Conservation (phyloP, 2,888 invertebrate species). For the Cecidostiba fungosa region DNA sequence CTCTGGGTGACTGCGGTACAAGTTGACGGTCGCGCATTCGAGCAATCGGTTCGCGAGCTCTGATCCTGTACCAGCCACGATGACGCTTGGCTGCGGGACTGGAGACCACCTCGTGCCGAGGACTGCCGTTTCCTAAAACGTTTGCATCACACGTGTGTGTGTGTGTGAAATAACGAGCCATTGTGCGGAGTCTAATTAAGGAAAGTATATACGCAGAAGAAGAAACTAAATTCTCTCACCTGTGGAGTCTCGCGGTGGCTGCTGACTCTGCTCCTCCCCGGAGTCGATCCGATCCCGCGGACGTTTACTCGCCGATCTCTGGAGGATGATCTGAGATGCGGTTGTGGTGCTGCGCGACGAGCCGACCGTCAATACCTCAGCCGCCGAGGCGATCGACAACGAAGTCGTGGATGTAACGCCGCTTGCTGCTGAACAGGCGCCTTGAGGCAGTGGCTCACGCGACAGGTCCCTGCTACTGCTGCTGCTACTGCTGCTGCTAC, state of each 20-base stretch:
- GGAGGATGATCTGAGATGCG: not conserved
- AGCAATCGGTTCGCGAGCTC: constrained; percentile 74
- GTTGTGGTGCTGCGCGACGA: not conserved
- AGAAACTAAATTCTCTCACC: constrained; percentile 10
- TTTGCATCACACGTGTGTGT: not conserved
- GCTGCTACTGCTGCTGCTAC: too few relatives aligned
- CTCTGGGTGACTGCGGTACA: constrained; percentile 53
- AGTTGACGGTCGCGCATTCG: constrained; percentile 69
- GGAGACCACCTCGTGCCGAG: constrained; percentile 8
- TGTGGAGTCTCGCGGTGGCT: constrained; percentile 4
- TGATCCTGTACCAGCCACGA: constrained; percentile 74
- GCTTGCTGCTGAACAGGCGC: not conserved
- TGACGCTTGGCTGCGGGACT: constrained; percentile 75
- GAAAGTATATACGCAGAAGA: too few relatives aligned
- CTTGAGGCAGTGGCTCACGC: constrained; percentile 41
- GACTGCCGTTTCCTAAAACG: constrained; percentile 1
- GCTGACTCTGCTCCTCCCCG: constrained; percentile 19
- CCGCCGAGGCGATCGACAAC: constrained; percentile 26
- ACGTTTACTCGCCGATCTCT: constrained; percentile 48
- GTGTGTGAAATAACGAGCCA: not conserved
- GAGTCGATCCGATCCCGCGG: constrained; percentile 48
- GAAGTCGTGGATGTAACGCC: constrained; percentile 19
- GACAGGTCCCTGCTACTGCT: constrained; percentile 44
- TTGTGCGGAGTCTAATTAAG: not conserved
- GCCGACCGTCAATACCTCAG: constrained; percentile 25